Conservation (phyloP, 2,113 vertebrate species). For the Oryctolagus cuniculus region DNA sequence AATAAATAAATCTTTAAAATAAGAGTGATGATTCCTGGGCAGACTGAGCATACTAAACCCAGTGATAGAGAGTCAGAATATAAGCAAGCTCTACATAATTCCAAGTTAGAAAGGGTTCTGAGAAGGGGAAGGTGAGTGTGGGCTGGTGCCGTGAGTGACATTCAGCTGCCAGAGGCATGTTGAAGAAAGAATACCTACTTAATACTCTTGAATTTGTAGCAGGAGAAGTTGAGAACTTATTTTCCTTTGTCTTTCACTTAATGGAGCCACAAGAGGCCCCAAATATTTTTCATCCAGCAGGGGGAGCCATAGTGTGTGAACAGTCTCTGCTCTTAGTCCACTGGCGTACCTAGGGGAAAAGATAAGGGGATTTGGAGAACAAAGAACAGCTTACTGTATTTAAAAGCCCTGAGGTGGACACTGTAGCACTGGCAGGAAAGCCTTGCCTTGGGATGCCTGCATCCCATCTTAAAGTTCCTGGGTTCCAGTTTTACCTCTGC, state of each 20-base stretch:
- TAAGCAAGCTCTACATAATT: not conserved
- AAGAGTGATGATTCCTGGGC: not conserved
- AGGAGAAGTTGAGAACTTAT: not conserved
- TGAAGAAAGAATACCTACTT: not conserved
- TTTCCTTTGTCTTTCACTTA: not conserved
- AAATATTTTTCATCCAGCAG: constrained; percentile 27
- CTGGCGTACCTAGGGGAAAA: not conserved
- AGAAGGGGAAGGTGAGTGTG: not conserved
- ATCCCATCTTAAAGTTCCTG: too few relatives aligned
- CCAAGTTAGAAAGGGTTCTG: not conserved
- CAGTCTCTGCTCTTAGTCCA: not conserved
- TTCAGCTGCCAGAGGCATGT: not conserved
- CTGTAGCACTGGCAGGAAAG: too few relatives aligned
- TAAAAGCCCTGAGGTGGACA: not conserved
- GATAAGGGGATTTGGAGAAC: not conserved
- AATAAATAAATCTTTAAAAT: too few relatives aligned
- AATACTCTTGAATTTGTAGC: not conserved
- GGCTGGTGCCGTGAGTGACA: not conserved
- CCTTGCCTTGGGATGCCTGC: too few relatives aligned
- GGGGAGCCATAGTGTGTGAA: not conserved
- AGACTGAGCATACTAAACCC: not conserved
- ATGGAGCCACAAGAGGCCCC: not conserved
- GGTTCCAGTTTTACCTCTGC: too few relatives aligned
- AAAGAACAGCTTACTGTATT: not conserved
- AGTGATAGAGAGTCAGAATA: not conserved